Base-by-base conservation (phyloP, 2,888 invertebrate genomes). In the Melieria crassipennis region DNA sequence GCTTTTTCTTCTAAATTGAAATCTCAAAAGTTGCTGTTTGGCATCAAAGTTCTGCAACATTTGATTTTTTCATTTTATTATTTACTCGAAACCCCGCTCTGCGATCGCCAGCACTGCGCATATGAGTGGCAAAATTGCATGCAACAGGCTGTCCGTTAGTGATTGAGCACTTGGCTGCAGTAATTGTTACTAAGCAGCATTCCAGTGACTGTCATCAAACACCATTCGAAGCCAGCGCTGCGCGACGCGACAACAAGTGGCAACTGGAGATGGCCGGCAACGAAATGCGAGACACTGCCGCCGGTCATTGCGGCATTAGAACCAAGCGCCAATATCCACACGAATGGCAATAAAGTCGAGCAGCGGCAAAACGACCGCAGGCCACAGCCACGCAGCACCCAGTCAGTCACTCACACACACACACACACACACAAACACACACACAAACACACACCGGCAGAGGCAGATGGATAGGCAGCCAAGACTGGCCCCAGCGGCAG, bases 181-280 rank as follows among this genome's bases (percentile, higher is more conserved):
- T 63, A 6, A 63, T 63, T 63, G 50, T 30, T 48, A 16, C n/a
- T 13, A 52, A 52, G 13, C 13, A 52, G 52, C 13, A 13, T 13
- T 52, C n/a, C 11, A 52, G 65, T 64, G 56, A 50, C 66, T 66
- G 71, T 71, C 66, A 66, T 66, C 62, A 42, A 57, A 60, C 47
- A 43, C 56, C 70, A 61, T n/a, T 47, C 16, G 61, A 13, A 55
- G 10, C 1, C 58, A 52, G 30, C 63, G 11, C 6, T 4, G 11
- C 13, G 11, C 30, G 9, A 9, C 11, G 9, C 61, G 11, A 46
- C n/a, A 30, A 2, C 30, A 30, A 30, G 30, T 30, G 30, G 30
- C 30, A 30, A 30, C 30, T 30, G 30, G 30, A 30, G 30, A 30
- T 30, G 30, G 30, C 30, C 30, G 30, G 30, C 30, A 30, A 30